A percentile compares a stretch with the other conserved stretches of the same genome.
phyloP scores from a whole-genome alignment of 2,797 vertebrate genomes.

The Pseudochirops cupreus region DNA sequence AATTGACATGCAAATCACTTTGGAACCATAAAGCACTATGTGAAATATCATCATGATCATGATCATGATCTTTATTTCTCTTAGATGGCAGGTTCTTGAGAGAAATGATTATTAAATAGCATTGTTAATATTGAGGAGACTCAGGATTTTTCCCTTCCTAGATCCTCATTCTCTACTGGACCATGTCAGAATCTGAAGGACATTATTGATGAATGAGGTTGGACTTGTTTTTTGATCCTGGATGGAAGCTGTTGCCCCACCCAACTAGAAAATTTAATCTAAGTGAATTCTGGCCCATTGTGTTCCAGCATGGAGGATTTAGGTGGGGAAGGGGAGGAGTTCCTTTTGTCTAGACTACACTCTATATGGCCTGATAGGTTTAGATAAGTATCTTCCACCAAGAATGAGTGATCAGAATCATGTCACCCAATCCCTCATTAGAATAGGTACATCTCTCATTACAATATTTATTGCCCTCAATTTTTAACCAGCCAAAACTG shows the following conservation, averaged over 20 bases:
- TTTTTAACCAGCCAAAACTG: not conserved
- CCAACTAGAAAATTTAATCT: not conserved
- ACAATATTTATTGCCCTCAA: not conserved
- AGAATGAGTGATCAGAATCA: not conserved
- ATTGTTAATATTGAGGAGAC: not conserved
- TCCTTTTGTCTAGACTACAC: not conserved
- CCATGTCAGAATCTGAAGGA: not conserved
- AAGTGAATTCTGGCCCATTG: not conserved
- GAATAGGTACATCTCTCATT: not conserved
- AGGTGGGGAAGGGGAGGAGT: not conserved
- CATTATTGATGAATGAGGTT: not conserved
- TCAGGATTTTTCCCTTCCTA: not conserved
- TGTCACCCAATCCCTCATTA: not conserved
- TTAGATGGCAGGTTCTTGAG: not conserved
- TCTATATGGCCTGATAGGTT: not conserved
- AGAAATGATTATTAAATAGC: not conserved
- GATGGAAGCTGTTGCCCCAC: not conserved
- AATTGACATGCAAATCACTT: not conserved
- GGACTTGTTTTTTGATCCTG: not conserved
- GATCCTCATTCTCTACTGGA: not conserved
- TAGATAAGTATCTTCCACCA: not conserved
- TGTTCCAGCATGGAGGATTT: not conserved
- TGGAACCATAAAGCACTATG: not conserved
- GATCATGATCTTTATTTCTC: not conserved
- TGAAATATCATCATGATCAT: not conserved